Conservation (phyloP, 2,888 invertebrate species). For the Agriopis marginaria region DNA sequence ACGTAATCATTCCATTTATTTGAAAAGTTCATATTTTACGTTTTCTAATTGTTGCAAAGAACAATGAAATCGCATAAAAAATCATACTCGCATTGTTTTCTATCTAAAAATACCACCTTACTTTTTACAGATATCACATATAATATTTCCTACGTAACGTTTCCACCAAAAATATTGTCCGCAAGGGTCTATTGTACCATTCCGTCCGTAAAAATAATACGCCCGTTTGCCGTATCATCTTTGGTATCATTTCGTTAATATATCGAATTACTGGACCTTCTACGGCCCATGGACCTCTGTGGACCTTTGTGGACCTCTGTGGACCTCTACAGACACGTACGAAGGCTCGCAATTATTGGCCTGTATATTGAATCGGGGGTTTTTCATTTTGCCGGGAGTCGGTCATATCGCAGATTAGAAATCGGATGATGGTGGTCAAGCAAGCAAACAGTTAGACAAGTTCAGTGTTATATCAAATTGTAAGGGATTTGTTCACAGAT, state of each 20-base stretch:
- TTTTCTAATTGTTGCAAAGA: no score
- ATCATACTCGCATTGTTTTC: no score
- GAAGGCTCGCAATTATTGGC: conserved; percentile 57
- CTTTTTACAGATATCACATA: background rate
- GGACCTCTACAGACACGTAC: conserved; percentile 35
- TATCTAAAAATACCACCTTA: background rate
- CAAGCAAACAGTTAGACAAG: conserved; percentile 9
- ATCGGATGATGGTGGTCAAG: conserved; percentile 46
- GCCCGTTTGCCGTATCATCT: conserved; percentile 33
- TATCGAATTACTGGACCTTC: conserved; percentile 39
- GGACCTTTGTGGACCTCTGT: background rate
- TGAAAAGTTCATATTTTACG: no score
- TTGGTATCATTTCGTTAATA: conserved; percentile 40
- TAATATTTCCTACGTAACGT: background rate
- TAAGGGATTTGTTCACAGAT: no score
- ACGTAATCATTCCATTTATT: no score
- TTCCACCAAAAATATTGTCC: conserved; percentile 3
- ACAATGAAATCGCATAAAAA: no score
- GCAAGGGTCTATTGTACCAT: conserved; percentile 19
- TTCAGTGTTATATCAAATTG: background rate
- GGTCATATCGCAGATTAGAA: conserved; percentile 66
- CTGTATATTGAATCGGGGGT: conserved; percentile 57
- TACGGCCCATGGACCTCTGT: conserved; percentile 16
- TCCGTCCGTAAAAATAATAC: conserved; percentile 29
- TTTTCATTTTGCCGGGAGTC: conserved; percentile 55